Evolutionary conservation across 2,797 vertebrate genomes (phyloP), one percentile per base, ranked within the genome.

Genomic region (Decapterus maruadsi): DNA sequence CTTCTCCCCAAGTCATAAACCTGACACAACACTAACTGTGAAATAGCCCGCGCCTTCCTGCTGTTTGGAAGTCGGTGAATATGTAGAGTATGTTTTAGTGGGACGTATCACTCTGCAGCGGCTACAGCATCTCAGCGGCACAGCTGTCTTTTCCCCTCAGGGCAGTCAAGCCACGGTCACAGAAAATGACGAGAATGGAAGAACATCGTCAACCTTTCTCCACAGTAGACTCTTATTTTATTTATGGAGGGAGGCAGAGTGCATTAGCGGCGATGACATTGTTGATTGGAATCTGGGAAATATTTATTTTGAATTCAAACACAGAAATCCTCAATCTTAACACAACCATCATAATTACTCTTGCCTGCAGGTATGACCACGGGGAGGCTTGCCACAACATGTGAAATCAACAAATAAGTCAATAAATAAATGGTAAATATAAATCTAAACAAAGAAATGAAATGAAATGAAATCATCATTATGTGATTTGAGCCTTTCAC

Each of bases 381-480:
- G n/a, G 8, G 53, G 69, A 63, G 17, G 22, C 62, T 12, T 68
- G 68, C 77, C 20, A 14, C 51, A 55, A 75, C n/a, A 56, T 31
- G n/a, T 20, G 38, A 75, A 51, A 68, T 50, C 11, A 19, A 7
- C 2, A 11, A 40, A 1, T 9, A 40, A 36, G 13, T 3, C 38
- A 29, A 17, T 19, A 19, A 53, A 50, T 46, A 20, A 50, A 29
- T 56, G 12, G 12, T 2, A 34, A 34, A 34, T 34, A 34, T 34
- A 34, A 34, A 34, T 34, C 6, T 34, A 34, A 4, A 34, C 31
- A 19, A 57, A 43, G 8, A 54, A 19, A 59, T 61, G 42, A 20
- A 85, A 59, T 61, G 42, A 20, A 85, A 75, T 58, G 17, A 71
- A 69, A 54, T 72, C 29, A 62, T 75, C 20, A 80, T 60, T 22